A percentile compares a stretch with the other conserved stretches of the same genome.
phyloP scores from a whole-genome alignment of 2,113 vertebrate genomes.

The Pipa parva region DNA sequence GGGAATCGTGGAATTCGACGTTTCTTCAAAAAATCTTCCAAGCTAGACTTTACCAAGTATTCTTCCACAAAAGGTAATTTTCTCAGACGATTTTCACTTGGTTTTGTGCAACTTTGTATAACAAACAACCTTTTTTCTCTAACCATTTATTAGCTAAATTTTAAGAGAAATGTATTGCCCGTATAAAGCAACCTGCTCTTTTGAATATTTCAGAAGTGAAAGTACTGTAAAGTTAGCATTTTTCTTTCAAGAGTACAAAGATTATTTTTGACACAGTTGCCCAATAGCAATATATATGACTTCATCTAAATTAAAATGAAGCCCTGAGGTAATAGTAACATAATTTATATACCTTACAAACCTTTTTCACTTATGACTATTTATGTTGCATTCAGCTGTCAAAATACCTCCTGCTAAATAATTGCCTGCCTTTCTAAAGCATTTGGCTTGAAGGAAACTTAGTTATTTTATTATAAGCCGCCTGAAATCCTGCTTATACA shows the following conservation, averaged over 20 bases:
- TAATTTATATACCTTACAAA: conserved; percentile 40
- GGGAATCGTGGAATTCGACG: conserved; percentile 61
- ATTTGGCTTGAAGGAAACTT: conserved; percentile 33
- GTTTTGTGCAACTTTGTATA: no score
- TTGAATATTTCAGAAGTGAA: background rate
- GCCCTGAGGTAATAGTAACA: conserved; percentile 19
- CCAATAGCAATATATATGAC: conserved; percentile 35
- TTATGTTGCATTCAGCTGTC: conserved; percentile 34
- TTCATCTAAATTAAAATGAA: conserved; percentile 39
- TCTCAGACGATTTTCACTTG: background rate
- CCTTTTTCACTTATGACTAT: conserved; percentile 35
- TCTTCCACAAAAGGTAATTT: conserved; percentile 73
- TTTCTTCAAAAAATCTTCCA: conserved; percentile 75
- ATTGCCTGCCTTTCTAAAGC: conserved; percentile 29
- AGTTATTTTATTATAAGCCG: conserved; percentile 33
- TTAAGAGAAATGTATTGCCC: conserved; percentile 1
- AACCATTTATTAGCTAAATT: no score
- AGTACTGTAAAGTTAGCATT: background rate
- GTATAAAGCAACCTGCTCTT: no score
- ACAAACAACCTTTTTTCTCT: no score
- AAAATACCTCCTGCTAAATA: conserved; percentile 28
- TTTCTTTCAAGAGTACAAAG: background rate
- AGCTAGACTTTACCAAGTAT: conserved; percentile 66
- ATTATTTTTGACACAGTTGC: conserved; percentile 7
- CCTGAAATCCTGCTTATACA: conserved; percentile 14